Evolutionary conservation across 2,888 invertebrate species (phyloP).

Genomic region (Aphodius sticticus): DNA sequence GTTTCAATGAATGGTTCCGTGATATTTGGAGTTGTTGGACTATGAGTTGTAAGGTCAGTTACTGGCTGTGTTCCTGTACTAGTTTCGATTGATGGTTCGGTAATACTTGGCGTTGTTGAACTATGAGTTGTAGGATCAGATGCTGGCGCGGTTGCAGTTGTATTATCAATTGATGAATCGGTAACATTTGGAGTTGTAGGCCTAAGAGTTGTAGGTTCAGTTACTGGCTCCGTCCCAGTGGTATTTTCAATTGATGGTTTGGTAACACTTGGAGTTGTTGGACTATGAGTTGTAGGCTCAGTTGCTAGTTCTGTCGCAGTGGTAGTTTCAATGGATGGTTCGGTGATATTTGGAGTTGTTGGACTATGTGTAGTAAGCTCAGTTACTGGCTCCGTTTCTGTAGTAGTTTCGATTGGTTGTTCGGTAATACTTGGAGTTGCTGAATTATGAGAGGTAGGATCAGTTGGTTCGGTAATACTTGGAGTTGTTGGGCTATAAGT

Average conservation of each 20-base stretch:
- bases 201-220: neutral
- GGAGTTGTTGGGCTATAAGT: neutral
- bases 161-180: neutral
- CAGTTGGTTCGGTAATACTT: constrained; percentile 9
- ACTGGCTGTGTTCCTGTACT: neutral
- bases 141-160: neutral
- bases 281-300: neutral
- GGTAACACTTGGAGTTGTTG: neutral
- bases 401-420: neutral
- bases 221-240: neutral
- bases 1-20: neutral
- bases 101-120: neutral
- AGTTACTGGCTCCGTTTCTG: neutral
- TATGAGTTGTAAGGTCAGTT: neutral
- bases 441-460: neutral
- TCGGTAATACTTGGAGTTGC: neutral
- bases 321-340: neutral
- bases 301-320: neutral
- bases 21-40: neutral
- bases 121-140: neutral
- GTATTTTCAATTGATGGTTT: constrained; percentile 11
- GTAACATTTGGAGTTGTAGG: constrained; percentile 7
- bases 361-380: neutral
- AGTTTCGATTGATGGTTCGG: constrained; percentile 11
- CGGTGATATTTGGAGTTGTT: neutral